Conservation (phyloP, 2,888 invertebrate genomes). For the Mylabris sibirica region DNA sequence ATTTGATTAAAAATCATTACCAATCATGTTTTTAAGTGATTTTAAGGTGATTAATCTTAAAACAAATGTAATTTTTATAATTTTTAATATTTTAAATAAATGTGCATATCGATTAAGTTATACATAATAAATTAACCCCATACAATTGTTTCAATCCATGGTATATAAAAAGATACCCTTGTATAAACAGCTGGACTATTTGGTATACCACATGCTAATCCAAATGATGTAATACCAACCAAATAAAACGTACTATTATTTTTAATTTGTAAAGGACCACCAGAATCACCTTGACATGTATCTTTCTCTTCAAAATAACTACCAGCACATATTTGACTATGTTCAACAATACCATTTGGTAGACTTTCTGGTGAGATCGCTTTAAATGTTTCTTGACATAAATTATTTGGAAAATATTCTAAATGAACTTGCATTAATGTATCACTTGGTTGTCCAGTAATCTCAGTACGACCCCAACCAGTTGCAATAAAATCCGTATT, state of each 20-base stretch:
- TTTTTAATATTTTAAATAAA: too few species aligned
- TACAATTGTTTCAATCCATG: constrained; percentile 31
- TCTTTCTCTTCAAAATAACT: constrained; percentile 57
- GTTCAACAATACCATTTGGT: constrained; percentile 55
- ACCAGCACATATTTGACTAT: constrained; percentile 63
- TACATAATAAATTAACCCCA: too few species aligned
- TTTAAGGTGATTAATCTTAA: too few species aligned
- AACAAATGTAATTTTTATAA: too few species aligned
- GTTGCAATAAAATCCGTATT: constrained; percentile 54
- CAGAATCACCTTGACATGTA: constrained; percentile 58
- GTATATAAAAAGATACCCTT: constrained; percentile 30
- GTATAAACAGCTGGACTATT: constrained; percentile 33
- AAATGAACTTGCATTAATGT: constrained; percentile 62
- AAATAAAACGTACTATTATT: constrained; percentile 17
- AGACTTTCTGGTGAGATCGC: constrained; percentile 50
- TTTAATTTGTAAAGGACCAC: constrained; percentile 28
- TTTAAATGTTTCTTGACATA: too few species aligned
- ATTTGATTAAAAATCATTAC: too few species aligned
- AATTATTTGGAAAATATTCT: constrained; percentile 47
- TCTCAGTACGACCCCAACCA: constrained; percentile 61
- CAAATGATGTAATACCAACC: constrained; percentile 27
- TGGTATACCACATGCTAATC: constrained; percentile 25
- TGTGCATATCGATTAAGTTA: too few species aligned
- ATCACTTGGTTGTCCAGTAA: constrained; percentile 44
- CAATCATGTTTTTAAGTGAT: too few species aligned